Percentiles rank a stretch among this genome's conserved stretches.
Conservation (phyloP, 1,140 invertebrate genomes). For the Prorops nasuta region DNA sequence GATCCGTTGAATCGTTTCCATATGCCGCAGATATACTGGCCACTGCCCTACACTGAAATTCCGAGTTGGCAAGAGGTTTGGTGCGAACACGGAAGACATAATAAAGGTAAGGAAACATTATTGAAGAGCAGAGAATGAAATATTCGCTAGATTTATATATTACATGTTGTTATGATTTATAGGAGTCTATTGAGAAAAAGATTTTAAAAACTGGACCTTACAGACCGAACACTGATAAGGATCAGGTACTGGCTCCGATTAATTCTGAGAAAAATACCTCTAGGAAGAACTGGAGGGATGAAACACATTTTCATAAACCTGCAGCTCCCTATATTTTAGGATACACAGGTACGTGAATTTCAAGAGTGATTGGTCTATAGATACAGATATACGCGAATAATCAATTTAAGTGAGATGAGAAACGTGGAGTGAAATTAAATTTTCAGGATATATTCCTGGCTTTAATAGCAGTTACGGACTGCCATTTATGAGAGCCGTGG, state of each 20-base stretch:
- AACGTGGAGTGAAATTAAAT: not conserved
- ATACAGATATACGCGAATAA: constrained; percentile 34
- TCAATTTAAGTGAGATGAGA: constrained; percentile 2
- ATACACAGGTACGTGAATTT: constrained; percentile 64
- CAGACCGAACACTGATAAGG: constrained; percentile 34
- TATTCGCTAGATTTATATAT: too few species aligned
- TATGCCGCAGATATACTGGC: constrained; percentile 71
- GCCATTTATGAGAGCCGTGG: constrained; percentile 67
- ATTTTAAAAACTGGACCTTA: constrained; percentile 51
- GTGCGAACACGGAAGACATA: constrained; percentile 69
- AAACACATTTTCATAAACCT: constrained; percentile 49
- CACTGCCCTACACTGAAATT: constrained; percentile 73
- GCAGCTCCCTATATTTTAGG: constrained; percentile 64
- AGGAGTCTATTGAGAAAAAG: constrained; percentile 57
- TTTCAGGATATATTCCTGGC: constrained; percentile 62
- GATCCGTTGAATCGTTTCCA: too few species aligned
- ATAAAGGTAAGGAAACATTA: constrained; percentile 61
- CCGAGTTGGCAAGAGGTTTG: constrained; percentile 69
- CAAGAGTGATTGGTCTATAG: not conserved
- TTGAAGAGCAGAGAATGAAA: too few species aligned
- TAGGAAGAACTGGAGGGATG: constrained; percentile 46
- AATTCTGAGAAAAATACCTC: constrained; percentile 34
- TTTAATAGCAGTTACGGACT: constrained; percentile 65
- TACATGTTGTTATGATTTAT: not conserved
- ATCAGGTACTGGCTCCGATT: constrained; percentile 44